Base-by-base conservation (phyloP, 2,888 invertebrate species). In the Ellobium chinense region DNA sequence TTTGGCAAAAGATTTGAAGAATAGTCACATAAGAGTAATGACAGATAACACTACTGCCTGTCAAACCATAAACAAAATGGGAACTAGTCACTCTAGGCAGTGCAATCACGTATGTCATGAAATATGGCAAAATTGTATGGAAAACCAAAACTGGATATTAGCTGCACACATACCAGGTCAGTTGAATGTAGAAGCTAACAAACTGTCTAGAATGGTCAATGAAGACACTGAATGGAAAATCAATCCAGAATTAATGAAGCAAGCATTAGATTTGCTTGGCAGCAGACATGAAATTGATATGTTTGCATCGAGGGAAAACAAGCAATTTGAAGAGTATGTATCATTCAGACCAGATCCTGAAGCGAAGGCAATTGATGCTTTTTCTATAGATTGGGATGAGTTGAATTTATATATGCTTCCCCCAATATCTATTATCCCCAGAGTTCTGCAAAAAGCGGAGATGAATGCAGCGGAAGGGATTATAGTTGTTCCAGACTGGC, bases 221-320 rank as follows among this genome's bases (percentile, higher is more conserved):
- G 24, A n/a, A 34, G 74, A 74, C 46, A 75, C 65, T 31, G 80
- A 80, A 75, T 80, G 80, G 80, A 80, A 74, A 58, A 14, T 80
- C 12, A 56, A 80, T 36, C 29, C 31, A 56, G 46, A 24, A 5
- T 36, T 80, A 21, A n/a, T 80, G 21, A 31, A 68, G 21, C 27
- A 31, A 27, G 75, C 75, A 24, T 7, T 75, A 29, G 21, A 24
- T 29, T 66, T 46, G 34, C 46, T 62, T n/a, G 24, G 7, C 12
- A 24, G 12, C 14, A 14, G 24, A n/a, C 69, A 63, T 37, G 56
- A 74, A 14, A 73, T 81, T 60, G 81, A 83, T 73, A 18, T 83
- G 27, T 83, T 83, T 75, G 83, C 81, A 18, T 78, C 81, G 14
- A 78, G 78, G 27, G 34, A 69, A 18, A 83, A 83, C 46, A 39